Percentiles rank a stretch among this genome's conserved stretches.
phyloP scores from a whole-genome alignment of 1,140 invertebrate genomes.

The Panonychus citri region DNA sequence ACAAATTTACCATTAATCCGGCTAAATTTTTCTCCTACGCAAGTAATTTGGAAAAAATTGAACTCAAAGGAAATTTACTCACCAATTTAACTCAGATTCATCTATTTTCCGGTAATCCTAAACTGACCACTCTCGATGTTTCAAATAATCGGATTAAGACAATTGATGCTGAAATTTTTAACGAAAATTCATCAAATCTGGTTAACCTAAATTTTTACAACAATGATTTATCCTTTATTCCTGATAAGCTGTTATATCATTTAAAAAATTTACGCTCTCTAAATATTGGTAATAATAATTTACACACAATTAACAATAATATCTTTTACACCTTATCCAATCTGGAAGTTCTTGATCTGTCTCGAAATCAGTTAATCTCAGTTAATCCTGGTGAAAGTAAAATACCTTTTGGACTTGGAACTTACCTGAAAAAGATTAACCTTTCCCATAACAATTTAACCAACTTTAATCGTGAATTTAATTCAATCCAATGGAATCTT shows the following conservation, averaged over 20 bases:
- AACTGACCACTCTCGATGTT: constrained; percentile 8
- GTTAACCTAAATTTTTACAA: constrained; percentile 5
- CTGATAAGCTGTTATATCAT: constrained; percentile 4
- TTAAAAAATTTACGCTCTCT: constrained; percentile 4
- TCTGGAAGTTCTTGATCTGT: constrained; percentile 12
- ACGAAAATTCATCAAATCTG: constrained; percentile 1
- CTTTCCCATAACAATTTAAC: constrained; percentile 10
- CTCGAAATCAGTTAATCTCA: constrained; percentile 10
- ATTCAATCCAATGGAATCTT: constrained; percentile 11
- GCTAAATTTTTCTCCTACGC: constrained; percentile 8
- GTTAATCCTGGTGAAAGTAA: constrained; percentile 3
- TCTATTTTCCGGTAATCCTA: constrained; percentile 5
- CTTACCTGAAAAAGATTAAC: constrained; percentile 6
- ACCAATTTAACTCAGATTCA: constrained; percentile 5
- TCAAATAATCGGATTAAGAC: constrained; percentile 8
- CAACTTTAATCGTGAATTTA: constrained; percentile 9
- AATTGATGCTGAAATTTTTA: constrained; percentile 5
- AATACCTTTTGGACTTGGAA: constrained; percentile 9
- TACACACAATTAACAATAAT: not conserved
- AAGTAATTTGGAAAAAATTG: constrained; percentile 10
- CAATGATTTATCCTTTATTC: constrained; percentile 5
- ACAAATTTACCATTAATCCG: constrained; percentile 4
- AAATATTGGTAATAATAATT: constrained; percentile 4
- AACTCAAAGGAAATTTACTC: constrained; percentile 11
- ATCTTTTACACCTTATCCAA: constrained; percentile 8